phyloP scores from a whole-genome alignment of 2,113 vertebrate species.

The Condylura cristata region DNA sequence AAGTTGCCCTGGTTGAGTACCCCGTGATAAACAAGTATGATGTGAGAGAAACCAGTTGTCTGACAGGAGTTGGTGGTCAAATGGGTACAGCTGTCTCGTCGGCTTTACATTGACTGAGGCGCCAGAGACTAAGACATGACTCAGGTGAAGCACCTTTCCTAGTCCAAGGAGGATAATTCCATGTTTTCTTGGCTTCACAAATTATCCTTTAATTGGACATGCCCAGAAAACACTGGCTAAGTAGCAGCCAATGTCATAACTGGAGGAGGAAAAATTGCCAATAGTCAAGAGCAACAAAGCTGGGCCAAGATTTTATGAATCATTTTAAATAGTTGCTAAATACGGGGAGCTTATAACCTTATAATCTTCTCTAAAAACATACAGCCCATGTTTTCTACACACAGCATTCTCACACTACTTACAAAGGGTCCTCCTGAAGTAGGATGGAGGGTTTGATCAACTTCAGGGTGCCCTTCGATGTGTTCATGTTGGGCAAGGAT shows the following conservation, averaged over 20 bases:
- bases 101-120: background rate
- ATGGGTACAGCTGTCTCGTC: background rate
- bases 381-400: background rate
- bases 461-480: background rate
- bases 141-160: background rate
- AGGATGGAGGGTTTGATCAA: background rate
- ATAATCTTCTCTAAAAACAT: background rate
- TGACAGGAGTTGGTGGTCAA: background rate
- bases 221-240: background rate
- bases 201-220: background rate
- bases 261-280: background rate
- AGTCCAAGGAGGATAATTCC: background rate
- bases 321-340: slow-evolving; percentile 3
- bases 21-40: background rate
- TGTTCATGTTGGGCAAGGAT: background rate
- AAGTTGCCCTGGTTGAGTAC: background rate
- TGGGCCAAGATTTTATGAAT: background rate
- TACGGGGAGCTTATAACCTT: background rate
- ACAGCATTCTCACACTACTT: background rate
- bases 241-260: background rate
- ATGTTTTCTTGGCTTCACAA: background rate
- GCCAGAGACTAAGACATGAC: background rate
- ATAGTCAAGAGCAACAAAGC: background rate
- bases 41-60: background rate
- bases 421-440: background rate